Conservation (phyloP, 2,888 invertebrate species). For the Rhagium mordax region DNA sequence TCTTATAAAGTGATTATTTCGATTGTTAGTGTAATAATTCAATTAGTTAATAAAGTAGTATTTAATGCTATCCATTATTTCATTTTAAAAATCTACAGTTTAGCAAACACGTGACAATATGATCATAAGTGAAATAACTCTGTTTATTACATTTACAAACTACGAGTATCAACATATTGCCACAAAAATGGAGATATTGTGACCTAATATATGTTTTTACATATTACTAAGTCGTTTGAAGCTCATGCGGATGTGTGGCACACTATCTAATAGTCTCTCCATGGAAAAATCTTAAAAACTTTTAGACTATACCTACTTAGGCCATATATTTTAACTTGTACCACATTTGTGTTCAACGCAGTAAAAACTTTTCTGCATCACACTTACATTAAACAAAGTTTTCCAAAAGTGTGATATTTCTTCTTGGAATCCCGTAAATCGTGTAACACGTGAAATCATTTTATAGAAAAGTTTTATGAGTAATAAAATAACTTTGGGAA, state of each 20-base stretch:
- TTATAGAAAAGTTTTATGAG: constrained; percentile 24
- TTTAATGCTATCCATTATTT: no score
- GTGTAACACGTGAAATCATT: constrained; percentile 20
- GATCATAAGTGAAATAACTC: no score
- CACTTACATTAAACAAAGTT: constrained; percentile 28
- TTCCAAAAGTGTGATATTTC: constrained; percentile 26
- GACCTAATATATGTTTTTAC: neutral
- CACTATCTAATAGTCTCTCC: neutral
- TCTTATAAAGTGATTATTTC: no score
- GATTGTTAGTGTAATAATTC: no score
- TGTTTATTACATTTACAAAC: no score
- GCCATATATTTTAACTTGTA: neutral
- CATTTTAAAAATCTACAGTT: no score
- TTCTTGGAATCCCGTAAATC: constrained; percentile 13
- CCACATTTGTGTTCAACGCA: constrained; percentile 11
- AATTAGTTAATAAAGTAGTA: no score
- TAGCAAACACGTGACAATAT: no score
- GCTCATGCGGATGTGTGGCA: neutral
- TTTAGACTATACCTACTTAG: neutral
- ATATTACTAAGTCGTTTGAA: neutral
- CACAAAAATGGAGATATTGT: no score
- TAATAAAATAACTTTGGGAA: constrained; percentile 14
- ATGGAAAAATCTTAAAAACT: neutral
- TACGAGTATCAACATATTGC: no score
- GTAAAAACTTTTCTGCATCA: constrained; percentile 3